These are phyloP conservation scores for Caenorhabditis zanzibari DNA, from an alignment of 2,888 invertebrate species.

Conservation along the genomic window DNA sequence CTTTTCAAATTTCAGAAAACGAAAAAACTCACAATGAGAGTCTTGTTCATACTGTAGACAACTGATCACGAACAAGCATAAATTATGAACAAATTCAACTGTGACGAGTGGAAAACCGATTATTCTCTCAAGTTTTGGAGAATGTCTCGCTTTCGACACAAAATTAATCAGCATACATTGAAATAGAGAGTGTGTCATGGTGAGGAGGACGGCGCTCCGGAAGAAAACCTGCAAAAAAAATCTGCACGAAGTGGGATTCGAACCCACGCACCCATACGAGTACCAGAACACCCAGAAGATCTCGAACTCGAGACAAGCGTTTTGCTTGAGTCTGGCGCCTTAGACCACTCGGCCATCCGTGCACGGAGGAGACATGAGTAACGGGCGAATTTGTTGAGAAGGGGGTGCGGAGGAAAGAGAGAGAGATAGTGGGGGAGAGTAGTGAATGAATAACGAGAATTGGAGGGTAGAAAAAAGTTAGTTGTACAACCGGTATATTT, in stretches of 20 bases:
- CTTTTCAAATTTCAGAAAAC: not conserved
- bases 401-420: not conserved
- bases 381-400: not conserved
- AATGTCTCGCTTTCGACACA: conserved; percentile 33
- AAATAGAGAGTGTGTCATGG: conserved; percentile 58
- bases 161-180: conserved; percentile 58
- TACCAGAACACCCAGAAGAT: conserved; percentile 73
- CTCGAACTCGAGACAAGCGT: conserved; percentile 65
- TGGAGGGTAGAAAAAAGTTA: not conserved
- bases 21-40: conserved; percentile 37
- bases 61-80: conserved; percentile 35
- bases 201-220: conserved; percentile 48
- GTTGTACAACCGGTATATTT: too few relatives aligned
- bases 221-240: conserved; percentile 53
- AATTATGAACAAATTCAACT: conserved; percentile 49
- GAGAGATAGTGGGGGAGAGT: not conserved
- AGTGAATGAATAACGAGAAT: not conserved
- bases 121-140: conserved; percentile 24
- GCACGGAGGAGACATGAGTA: conserved; percentile 18
- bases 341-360: conserved; percentile 84
- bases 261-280: conserved; percentile 78
- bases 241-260: conserved; percentile 75
- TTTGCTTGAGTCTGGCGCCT: conserved; percentile 84
- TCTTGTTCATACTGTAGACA: conserved; percentile 62
- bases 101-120: conserved; percentile 54